These are phyloP conservation scores for Brachymystax lenok DNA, from an alignment of 2,797 vertebrate genomes.

Conservation along the genomic window DNA sequence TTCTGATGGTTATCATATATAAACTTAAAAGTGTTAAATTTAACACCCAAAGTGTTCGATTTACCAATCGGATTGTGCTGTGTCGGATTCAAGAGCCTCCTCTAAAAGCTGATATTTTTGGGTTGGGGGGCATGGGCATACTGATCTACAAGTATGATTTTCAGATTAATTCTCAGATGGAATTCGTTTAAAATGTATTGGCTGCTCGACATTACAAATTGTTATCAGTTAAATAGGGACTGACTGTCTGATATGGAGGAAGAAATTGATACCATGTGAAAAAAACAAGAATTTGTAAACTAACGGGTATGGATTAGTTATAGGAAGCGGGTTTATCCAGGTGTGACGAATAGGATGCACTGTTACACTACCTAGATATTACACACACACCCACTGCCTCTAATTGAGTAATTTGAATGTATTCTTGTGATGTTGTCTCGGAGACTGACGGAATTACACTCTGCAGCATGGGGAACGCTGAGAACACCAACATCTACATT, in stretches of 20 bases:
- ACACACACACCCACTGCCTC: background rate
- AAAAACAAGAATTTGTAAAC: background rate
- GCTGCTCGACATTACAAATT: background rate
- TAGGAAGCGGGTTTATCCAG: background rate
- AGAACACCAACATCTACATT: conserved; percentile 19
- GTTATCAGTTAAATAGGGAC: background rate
- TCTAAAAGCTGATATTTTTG: background rate
- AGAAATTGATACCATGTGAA: background rate
- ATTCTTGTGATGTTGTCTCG: conserved; percentile 21
- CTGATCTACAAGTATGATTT: background rate
- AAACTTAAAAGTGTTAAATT: too few species aligned
- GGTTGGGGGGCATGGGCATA: background rate
- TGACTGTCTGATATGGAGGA: background rate
- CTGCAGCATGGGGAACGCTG: background rate
- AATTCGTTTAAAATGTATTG: background rate
- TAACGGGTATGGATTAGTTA: background rate
- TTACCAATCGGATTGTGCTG: too few species aligned
- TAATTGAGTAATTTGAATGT: conserved; percentile 19
- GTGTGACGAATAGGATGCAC: background rate
- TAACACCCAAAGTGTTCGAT: too few species aligned
- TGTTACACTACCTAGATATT: background rate
- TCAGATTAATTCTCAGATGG: background rate
- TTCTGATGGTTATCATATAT: too few species aligned
- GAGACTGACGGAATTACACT: conserved; percentile 24
- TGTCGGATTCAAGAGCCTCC: too few species aligned